Conservation (phyloP, 2,113 vertebrate genomes). For the Myodes glareolus region DNA sequence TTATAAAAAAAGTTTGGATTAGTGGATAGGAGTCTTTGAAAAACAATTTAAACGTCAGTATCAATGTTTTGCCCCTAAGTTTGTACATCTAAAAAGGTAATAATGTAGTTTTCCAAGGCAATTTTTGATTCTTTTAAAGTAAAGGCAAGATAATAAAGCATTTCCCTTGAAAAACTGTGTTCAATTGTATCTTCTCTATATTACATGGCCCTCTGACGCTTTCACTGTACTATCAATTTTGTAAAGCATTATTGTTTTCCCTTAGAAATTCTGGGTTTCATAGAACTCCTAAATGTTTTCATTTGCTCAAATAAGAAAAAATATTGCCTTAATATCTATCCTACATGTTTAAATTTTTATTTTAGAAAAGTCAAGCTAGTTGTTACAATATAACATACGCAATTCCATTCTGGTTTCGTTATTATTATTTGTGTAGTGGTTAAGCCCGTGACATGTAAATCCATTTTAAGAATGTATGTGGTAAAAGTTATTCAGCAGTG, state of each 20-base stretch:
- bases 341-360: neutral
- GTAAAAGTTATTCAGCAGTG: neutral
- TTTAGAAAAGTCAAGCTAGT: neutral
- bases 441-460: neutral
- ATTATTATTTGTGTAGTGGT: neutral
- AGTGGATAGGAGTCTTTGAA: neutral
- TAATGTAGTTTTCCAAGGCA: neutral
- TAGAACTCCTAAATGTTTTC: neutral
- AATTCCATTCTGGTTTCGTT: neutral
- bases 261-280: neutral
- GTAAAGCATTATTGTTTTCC: neutral
- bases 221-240: neutral
- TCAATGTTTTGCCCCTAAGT: neutral
- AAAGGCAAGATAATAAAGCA: neutral
- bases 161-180: neutral
- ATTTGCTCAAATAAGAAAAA: neutral
- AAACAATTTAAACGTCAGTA: constrained; percentile 12
- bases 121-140: neutral
- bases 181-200: neutral
- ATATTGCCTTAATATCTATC: neutral
- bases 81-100: neutral
- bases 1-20: neutral
- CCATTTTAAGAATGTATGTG: neutral
- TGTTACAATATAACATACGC: neutral
- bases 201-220: neutral